Conservation (phyloP, 2,888 invertebrate genomes). For the Agrochola litura region DNA sequence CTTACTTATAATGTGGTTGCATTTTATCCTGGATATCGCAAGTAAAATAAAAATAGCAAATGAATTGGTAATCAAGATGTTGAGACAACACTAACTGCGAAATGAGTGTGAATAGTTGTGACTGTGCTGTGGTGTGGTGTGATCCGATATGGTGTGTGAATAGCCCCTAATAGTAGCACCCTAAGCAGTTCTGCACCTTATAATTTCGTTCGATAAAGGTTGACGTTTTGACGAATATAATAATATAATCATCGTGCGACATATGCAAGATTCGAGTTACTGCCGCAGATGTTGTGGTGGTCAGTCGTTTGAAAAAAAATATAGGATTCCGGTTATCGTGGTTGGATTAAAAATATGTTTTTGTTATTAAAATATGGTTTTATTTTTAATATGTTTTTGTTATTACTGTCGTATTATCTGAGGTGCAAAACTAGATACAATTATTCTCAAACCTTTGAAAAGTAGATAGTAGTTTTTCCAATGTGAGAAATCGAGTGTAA, state of each 20-base stretch:
- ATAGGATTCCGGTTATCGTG: background rate
- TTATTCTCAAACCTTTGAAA: no score
- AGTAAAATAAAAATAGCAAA: background rate
- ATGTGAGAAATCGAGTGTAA: no score
- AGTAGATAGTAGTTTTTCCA: no score
- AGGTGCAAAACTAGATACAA: background rate
- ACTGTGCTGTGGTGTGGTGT: background rate
- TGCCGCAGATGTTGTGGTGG: constrained; percentile 63
- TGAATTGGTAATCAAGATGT: background rate
- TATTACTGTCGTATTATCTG: background rate
- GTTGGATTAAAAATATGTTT: background rate
- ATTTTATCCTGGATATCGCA: background rate
- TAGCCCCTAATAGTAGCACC: constrained; percentile 25
- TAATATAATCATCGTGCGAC: constrained; percentile 47
- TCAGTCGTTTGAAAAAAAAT: background rate
- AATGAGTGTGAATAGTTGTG: background rate
- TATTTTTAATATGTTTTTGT: background rate
- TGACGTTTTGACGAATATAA: constrained; percentile 64
- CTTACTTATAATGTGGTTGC: no score
- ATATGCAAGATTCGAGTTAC: constrained; percentile 63
- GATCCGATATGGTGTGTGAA: background rate
- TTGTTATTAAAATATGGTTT: background rate
- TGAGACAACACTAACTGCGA: background rate
- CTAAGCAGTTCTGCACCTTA: constrained; percentile 69
- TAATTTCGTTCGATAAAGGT: constrained; percentile 76